phyloP scores from a whole-genome alignment of 2,113 vertebrate genomes.

The Boulengeromyrus knoepffleri region DNA sequence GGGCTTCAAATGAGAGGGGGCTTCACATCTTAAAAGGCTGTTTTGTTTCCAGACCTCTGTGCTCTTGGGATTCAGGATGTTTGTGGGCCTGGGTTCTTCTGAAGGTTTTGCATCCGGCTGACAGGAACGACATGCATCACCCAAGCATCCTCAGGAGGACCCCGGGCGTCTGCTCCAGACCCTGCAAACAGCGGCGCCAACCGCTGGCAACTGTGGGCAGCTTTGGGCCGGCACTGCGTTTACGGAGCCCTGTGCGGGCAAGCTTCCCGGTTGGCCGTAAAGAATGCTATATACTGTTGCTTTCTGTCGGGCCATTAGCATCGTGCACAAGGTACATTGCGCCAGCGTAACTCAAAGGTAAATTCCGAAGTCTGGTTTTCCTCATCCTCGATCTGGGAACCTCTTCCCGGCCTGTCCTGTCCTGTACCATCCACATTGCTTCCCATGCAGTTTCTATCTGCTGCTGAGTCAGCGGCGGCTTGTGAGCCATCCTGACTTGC shows the following conservation, averaged over 20 bases:
- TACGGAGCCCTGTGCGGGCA: neutral
- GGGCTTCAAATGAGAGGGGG: neutral
- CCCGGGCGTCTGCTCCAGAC: neutral
- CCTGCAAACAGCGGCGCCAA: neutral
- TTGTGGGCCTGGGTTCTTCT: neutral
- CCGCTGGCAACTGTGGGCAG: neutral
- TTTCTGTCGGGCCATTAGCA: neutral
- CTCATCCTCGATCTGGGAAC: neutral
- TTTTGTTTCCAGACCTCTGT: neutral
- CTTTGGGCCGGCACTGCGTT: neutral
- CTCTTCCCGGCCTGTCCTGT: neutral
- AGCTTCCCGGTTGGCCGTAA: neutral
- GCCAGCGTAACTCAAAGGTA: neutral
- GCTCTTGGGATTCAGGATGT: neutral
- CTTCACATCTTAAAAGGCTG: neutral
- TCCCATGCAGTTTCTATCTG: neutral
- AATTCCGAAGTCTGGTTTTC: neutral
- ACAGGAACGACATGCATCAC: neutral
- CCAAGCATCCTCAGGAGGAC: neutral
- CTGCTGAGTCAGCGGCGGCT: neutral
- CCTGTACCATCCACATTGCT: neutral
- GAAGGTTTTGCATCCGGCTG: neutral
- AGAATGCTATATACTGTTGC: neutral
- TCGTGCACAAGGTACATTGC: neutral
- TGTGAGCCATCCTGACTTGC: neutral